Conservation (phyloP, 1,140 invertebrate species). For the Drosophila melanica region DNA sequence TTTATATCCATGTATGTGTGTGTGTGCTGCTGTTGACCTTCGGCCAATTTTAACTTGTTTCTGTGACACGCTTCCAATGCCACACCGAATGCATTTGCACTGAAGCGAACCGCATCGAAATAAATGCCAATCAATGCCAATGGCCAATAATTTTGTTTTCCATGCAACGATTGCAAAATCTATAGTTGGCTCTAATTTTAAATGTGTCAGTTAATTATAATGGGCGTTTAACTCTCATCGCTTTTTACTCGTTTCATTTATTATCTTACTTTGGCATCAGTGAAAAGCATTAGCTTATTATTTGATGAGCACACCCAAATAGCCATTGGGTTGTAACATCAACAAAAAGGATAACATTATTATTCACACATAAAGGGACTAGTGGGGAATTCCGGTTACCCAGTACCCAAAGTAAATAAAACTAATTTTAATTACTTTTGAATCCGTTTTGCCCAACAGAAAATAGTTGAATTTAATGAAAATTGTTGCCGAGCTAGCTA, state of each 20-base stretch:
- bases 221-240: background rate
- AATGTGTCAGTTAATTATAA: slow-evolving; percentile 11
- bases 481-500: too few species aligned
- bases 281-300: background rate
- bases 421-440: background rate
- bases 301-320: background rate
- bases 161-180: slow-evolving; percentile 7
- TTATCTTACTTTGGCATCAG: background rate
- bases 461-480: too few species aligned
- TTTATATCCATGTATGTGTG: background rate
- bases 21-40: background rate
- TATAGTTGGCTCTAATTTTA: background rate
- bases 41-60: background rate
- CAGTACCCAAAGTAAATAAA: background rate
- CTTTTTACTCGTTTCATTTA: background rate
- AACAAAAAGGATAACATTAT: too few species aligned
- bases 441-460: too few species aligned
- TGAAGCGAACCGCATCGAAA: slow-evolving; percentile 1
- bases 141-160: slow-evolving; percentile 21
- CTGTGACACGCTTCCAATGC: background rate
- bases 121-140: slow-evolving; percentile 23
- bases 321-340: background rate
- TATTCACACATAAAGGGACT: too few species aligned
- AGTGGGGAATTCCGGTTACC: too few species aligned
- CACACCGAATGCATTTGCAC: slow-evolving; percentile 21